Evolutionary conservation across 2,888 invertebrate species (phyloP).

Genomic region (Margaritifera margaritifera): DNA sequence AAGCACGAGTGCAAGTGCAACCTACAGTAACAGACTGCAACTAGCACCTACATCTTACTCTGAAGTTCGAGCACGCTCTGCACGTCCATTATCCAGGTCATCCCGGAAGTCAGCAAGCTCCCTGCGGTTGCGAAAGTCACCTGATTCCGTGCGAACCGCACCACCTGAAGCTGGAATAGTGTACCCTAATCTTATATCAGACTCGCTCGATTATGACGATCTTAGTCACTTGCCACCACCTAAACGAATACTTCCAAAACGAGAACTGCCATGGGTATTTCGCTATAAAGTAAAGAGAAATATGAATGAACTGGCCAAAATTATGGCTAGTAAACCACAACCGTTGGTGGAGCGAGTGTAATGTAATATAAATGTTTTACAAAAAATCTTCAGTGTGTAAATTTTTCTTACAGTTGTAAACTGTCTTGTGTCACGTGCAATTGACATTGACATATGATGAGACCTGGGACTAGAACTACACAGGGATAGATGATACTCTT

Average conservation of each 20-base stretch:
- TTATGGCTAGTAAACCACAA: constrained; percentile 58
- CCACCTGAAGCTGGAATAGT: constrained; percentile 33
- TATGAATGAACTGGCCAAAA: constrained; percentile 62
- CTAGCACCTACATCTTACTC: constrained; percentile 44
- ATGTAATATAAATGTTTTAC: too few species aligned
- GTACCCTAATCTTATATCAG: constrained; percentile 39
- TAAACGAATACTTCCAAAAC: constrained; percentile 48
- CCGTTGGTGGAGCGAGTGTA: constrained; percentile 16
- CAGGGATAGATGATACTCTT: too few species aligned
- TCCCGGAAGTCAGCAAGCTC: constrained; percentile 27
- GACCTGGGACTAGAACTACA: too few species aligned
- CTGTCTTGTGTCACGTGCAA: too few species aligned
- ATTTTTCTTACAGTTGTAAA: too few species aligned
- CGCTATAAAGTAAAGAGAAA: constrained; percentile 64
- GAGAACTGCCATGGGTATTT: constrained; percentile 64
- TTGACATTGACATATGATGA: too few species aligned
- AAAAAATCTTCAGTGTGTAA: too few species aligned
- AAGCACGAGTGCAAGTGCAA: too few species aligned
- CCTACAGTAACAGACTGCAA: constrained; percentile 24
- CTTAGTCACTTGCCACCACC: constrained; percentile 53
- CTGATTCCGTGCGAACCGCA: constrained; percentile 46
- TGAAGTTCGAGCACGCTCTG: constrained; percentile 43
- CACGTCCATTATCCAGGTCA: constrained; percentile 23
- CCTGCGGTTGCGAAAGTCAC: constrained; percentile 33
- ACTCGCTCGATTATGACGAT: constrained; percentile 53